A percentile compares a stretch with the other conserved stretches of the same genome.
Conservation (phyloP, 2,888 invertebrate genomes). For the Nemurella pictetii region DNA sequence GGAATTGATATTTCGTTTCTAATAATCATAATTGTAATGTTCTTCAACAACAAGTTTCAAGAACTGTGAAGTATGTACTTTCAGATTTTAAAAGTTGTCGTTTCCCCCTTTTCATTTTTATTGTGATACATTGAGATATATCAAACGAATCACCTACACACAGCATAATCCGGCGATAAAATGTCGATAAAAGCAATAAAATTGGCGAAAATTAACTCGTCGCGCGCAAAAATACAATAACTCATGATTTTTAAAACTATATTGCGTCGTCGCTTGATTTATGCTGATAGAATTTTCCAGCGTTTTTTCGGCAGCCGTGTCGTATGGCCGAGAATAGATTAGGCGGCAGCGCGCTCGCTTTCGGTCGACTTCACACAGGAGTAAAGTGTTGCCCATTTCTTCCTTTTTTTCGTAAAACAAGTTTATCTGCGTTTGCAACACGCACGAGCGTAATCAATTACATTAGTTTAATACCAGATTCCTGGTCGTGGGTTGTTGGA, state of each 20-base stretch:
- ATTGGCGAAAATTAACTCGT: neutral
- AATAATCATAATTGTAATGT: neutral
- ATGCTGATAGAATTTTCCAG: neutral
- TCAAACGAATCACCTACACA: neutral
- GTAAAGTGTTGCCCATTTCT: constrained; percentile 16
- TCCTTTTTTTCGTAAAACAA: constrained; percentile 1
- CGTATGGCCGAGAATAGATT: neutral
- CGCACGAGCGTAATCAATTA: constrained; percentile 22
- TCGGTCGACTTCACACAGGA: neutral
- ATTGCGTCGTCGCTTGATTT: neutral
- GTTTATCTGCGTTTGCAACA: constrained; percentile 15
- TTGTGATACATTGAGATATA: neutral
- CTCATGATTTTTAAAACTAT: neutral
- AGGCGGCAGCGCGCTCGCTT: neutral
- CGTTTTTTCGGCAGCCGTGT: neutral
- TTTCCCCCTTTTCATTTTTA: neutral
- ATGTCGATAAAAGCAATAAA: neutral
- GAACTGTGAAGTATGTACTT: neutral
- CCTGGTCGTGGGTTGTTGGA: neutral
- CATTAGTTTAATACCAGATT: neutral
- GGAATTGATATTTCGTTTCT: no score
- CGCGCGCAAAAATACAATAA: neutral
- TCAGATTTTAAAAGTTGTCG: neutral
- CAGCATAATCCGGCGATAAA: neutral
- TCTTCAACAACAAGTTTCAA: neutral